A percentile compares a stretch with the other conserved stretches of the same genome.
These are phyloP conservation scores for Scaeva pyrastri DNA, from an alignment of 2,888 invertebrate species.

Conservation along the genomic window DNA sequence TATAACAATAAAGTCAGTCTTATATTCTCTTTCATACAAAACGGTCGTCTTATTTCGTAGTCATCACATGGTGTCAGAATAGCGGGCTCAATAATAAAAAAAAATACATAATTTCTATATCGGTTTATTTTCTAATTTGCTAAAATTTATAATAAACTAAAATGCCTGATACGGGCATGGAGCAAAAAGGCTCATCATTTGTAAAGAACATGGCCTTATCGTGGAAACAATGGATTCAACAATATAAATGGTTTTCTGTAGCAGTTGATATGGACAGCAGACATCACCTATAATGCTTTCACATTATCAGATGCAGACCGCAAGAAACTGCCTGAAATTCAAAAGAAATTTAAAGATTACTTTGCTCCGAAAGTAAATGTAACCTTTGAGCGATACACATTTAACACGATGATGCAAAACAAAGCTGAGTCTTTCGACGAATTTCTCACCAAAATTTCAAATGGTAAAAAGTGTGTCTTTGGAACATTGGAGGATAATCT, in stretches of 20 bases:
- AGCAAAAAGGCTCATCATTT: not conserved
- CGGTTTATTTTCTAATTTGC: not conserved
- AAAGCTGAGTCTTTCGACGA: constrained; percentile 29
- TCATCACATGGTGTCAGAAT: constrained; percentile 7
- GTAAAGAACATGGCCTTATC: constrained; percentile 4
- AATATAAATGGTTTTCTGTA: constrained; percentile 19
- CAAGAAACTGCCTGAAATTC: not conserved
- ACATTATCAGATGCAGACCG: not conserved
- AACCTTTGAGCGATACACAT: not conserved
- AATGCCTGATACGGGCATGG: not conserved
- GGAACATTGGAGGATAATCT: constrained; percentile 1
- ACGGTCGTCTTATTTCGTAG: not conserved
- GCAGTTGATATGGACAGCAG: not conserved
- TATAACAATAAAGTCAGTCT: too few relatives aligned
- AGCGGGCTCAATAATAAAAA: not conserved
- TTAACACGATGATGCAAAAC: constrained; percentile 11
- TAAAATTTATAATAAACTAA: constrained; percentile 7
- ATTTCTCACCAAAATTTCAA: constrained; percentile 39
- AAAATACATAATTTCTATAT: not conserved
- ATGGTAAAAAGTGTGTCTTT: constrained; percentile 33
- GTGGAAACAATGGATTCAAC: constrained; percentile 25
- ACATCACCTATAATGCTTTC: constrained; percentile 4
- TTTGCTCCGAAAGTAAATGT: not conserved
- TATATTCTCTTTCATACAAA: too few relatives aligned
- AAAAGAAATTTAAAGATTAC: constrained; percentile 4